Conservation (phyloP, 1,140 invertebrate genomes). For the Panagrolaimus sp. region DNA sequence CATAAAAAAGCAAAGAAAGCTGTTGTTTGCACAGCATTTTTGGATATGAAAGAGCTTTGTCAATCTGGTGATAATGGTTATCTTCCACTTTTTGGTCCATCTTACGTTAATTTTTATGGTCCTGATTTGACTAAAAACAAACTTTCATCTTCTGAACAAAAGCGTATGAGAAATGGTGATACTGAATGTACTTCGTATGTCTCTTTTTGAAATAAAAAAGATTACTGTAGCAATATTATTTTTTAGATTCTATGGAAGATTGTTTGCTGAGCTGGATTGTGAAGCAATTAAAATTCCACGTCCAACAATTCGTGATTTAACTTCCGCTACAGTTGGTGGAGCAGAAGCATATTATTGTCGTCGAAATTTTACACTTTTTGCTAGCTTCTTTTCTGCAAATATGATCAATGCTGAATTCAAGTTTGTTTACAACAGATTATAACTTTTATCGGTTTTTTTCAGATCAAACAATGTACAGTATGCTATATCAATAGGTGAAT, state of each 20-base stretch:
- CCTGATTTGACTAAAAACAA: constrained; percentile 23
- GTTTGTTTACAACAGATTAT: constrained; percentile 17
- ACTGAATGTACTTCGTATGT: constrained; percentile 21
- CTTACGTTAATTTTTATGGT: constrained; percentile 44
- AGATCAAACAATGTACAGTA: constrained; percentile 40
- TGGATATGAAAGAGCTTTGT: constrained; percentile 31
- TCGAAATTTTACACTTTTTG: constrained; percentile 36
- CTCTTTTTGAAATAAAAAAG: not conserved
- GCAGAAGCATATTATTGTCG: constrained; percentile 26
- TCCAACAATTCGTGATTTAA: constrained; percentile 16
- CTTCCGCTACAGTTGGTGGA: not conserved
- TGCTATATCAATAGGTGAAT: constrained; percentile 42
- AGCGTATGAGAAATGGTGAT: constrained; percentile 18
- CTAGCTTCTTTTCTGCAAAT: constrained; percentile 40
- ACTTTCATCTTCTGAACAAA: constrained; percentile 20
- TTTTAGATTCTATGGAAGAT: constrained; percentile 35
- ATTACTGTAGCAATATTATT: constrained; percentile 3
- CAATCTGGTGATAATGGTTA: constrained; percentile 40
- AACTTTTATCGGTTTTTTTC: constrained; percentile 13
- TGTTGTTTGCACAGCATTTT: constrained; percentile 36
- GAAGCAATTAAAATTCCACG: constrained; percentile 27
- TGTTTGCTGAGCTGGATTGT: constrained; percentile 32
- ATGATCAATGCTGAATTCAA: constrained; percentile 45
- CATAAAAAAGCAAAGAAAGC: constrained; percentile 21
- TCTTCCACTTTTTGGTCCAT: constrained; percentile 43